Percentiles rank a stretch among this genome's conserved stretches.
phyloP scores from a whole-genome alignment of 2,888 invertebrate genomes.

The Sinhomidia bicolor region DNA sequence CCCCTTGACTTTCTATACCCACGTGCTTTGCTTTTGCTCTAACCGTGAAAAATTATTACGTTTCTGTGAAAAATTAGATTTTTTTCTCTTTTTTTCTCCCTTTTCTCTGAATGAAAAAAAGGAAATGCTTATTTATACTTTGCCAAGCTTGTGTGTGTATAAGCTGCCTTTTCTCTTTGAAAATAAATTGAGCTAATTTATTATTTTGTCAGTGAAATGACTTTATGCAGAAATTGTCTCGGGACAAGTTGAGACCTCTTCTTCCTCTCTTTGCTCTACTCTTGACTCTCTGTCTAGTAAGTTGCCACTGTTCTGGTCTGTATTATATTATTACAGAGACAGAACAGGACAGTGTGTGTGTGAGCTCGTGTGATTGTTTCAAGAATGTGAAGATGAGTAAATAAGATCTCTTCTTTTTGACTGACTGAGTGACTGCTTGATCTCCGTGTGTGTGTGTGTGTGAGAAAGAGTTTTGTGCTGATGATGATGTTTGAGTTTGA shows the following conservation, averaged over 20 bases:
- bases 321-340: slow-evolving; percentile 43
- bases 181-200: slow-evolving; percentile 69
- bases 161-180: not conserved
- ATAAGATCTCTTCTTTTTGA: slow-evolving; percentile 76
- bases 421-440: slow-evolving; percentile 73
- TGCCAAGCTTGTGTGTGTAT: not conserved
- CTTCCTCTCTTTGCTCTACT: not conserved
- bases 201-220: slow-evolving; percentile 57
- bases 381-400: slow-evolving; percentile 76
- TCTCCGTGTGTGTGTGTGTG: slow-evolving; percentile 56
- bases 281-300: not conserved
- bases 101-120: not conserved
- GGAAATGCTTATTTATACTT: not conserved
- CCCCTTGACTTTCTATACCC: slow-evolving; percentile 43
- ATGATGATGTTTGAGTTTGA: slow-evolving; percentile 73
- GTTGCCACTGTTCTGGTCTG: slow-evolving; percentile 18
- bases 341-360: slow-evolving; percentile 59
- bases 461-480: slow-evolving; percentile 40
- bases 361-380: slow-evolving; percentile 75
- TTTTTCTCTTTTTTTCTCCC: slow-evolving; percentile 8
- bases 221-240: slow-evolving; percentile 34
- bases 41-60: too few species aligned
- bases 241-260: slow-evolving; percentile 54
- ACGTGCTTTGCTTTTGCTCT: slow-evolving; percentile 48
- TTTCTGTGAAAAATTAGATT: not conserved